phyloP scores from a whole-genome alignment of 2,797 vertebrate genomes.

The Gila robusta region DNA sequence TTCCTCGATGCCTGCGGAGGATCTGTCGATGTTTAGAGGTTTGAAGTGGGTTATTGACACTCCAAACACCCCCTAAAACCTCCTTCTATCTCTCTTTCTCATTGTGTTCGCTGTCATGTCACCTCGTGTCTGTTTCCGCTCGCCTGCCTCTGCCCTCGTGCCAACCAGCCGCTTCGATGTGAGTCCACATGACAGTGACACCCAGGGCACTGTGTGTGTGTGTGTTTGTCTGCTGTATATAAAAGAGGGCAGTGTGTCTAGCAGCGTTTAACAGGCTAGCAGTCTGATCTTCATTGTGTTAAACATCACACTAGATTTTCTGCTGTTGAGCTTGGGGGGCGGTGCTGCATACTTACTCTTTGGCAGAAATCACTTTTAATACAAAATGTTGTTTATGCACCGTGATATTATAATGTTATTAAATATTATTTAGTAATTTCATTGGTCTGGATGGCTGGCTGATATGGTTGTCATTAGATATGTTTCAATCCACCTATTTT shows the following conservation, averaged over 20 bases:
- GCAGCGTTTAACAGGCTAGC: conserved; percentile 35
- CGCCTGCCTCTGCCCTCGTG: conserved; percentile 63
- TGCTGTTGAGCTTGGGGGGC: background rate
- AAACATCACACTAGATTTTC: conserved; percentile 21
- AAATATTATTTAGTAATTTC: background rate
- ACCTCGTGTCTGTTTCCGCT: conserved; percentile 73
- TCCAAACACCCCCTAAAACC: background rate
- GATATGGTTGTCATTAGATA: background rate
- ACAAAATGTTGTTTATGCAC: background rate
- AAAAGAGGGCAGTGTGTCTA: conserved; percentile 42
- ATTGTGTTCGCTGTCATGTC: conserved; percentile 74
- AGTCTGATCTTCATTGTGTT: conserved; percentile 18
- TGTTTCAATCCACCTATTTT: too few relatives aligned
- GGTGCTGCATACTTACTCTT: background rate
- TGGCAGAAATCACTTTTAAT: background rate
- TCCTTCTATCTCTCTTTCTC: conserved; percentile 62
- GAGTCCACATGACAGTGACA: conserved; percentile 77
- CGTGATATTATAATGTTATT: background rate
- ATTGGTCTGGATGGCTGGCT: background rate
- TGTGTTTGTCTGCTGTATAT: conserved; percentile 2
- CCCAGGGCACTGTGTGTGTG: conserved; percentile 55
- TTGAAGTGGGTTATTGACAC: conserved; percentile 14
- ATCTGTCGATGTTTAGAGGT: conserved; percentile 58
- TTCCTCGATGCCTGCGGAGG: conserved; percentile 52
- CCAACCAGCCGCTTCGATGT: conserved; percentile 52